These are phyloP conservation scores for Heliornis fulica DNA, from an alignment of 2,113 vertebrate genomes.

Conservation along the genomic window DNA sequence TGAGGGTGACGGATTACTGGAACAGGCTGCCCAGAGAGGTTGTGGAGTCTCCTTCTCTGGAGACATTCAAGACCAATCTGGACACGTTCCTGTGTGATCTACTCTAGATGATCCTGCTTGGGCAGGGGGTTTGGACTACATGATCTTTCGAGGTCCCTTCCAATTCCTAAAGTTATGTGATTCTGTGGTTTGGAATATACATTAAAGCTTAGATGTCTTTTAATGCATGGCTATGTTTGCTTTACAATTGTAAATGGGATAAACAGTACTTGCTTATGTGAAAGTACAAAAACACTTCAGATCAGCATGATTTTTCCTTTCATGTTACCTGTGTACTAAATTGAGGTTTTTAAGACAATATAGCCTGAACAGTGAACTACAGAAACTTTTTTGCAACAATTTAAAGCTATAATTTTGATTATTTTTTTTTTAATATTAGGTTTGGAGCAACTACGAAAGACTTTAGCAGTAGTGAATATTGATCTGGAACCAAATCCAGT, in stretches of 20 bases:
- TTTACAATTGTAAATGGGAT: neutral
- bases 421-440: constrained; percentile 67
- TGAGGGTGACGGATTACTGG: too few relatives aligned
- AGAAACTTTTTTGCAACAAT: neutral
- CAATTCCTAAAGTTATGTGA: too few relatives aligned
- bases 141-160: too few relatives aligned
- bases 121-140: too few relatives aligned
- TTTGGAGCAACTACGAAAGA: constrained; percentile 68
- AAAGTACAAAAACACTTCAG: neutral
- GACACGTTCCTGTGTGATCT: too few relatives aligned
- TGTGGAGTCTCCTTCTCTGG: too few relatives aligned
- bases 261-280: neutral
- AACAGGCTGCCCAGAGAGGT: too few relatives aligned
- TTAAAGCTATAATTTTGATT: neutral
- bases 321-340: neutral
- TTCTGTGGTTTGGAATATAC: neutral
- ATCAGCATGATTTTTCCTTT: neutral
- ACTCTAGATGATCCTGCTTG: too few relatives aligned
- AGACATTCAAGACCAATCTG: too few relatives aligned
- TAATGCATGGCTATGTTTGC: neutral
- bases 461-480: constrained; percentile 78
- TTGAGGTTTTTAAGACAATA: neutral
- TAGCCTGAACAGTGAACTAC: neutral
- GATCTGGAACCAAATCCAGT: constrained; percentile 77
- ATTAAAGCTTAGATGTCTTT: neutral